phyloP scores from a whole-genome alignment of 2,797 vertebrate species.

The Amazonetta brasiliensis region DNA sequence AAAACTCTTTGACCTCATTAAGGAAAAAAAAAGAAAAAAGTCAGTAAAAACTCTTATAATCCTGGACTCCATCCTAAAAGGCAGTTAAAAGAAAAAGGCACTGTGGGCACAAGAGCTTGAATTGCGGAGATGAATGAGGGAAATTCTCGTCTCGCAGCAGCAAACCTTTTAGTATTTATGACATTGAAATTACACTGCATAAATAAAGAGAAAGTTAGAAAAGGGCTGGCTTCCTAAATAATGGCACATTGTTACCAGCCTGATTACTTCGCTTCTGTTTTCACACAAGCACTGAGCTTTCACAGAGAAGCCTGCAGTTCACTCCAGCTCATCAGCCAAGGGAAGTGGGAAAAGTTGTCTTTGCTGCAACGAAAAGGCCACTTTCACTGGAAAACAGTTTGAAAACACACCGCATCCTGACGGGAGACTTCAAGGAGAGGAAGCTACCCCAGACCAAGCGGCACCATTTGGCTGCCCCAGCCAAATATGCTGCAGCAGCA shows the following conservation, averaged over 20 bases:
- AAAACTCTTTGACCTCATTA: slow-evolving; percentile 64
- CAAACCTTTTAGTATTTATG: slow-evolving; percentile 79
- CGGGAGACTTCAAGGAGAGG: background rate
- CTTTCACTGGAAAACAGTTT: slow-evolving; percentile 12
- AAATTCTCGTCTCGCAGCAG: slow-evolving; percentile 71
- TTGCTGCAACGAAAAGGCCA: background rate
- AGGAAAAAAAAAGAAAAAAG: slow-evolving; percentile 7
- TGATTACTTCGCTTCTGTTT: slow-evolving; percentile 60
- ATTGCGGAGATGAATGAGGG: slow-evolving; percentile 75
- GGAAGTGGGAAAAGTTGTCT: slow-evolving; percentile 3
- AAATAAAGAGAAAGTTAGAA: slow-evolving; percentile 72
- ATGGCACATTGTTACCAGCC: slow-evolving; percentile 50
- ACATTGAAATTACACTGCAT: slow-evolving; percentile 72
- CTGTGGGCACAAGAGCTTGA: slow-evolving; percentile 48
- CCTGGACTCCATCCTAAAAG: slow-evolving; percentile 74
- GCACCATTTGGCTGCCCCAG: background rate
- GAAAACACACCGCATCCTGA: background rate
- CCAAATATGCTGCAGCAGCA: background rate
- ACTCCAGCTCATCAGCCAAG: slow-evolving; percentile 14
- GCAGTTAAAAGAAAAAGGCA: slow-evolving; percentile 72
- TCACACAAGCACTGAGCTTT: background rate
- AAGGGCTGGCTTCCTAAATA: slow-evolving; percentile 56
- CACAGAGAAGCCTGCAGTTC: background rate
- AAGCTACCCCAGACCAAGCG: background rate
- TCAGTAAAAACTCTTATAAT: slow-evolving; percentile 68